These are phyloP conservation scores for Lasioglossum leucozonium DNA, from an alignment of 2,888 invertebrate genomes.

Conservation along the genomic window DNA sequence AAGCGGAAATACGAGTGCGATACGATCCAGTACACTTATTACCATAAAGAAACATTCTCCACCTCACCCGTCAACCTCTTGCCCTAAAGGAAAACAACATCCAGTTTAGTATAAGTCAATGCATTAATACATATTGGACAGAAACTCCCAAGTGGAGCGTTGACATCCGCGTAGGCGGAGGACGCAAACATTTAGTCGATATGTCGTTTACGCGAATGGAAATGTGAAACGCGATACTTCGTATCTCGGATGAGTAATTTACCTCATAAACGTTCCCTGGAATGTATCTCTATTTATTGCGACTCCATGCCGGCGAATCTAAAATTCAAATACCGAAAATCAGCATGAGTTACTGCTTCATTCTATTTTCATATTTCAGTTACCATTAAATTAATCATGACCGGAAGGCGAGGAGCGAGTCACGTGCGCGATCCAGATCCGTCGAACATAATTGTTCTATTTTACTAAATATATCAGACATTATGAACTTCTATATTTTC, in stretches of 20 bases:
- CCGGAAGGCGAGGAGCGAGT: slow-evolving; percentile 13
- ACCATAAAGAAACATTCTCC: slow-evolving; percentile 4
- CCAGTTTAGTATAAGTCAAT: slow-evolving; percentile 8
- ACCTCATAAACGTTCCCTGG: slow-evolving; percentile 44
- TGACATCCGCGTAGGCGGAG: slow-evolving; percentile 12
- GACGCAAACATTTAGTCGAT: slow-evolving; percentile 46
- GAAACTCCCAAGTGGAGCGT: slow-evolving; percentile 18
- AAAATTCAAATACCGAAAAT: slow-evolving; percentile 54
- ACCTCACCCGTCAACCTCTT: not conserved
- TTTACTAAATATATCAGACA: not conserved
- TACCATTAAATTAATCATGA: slow-evolving; percentile 39
- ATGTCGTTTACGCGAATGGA: slow-evolving; percentile 24
- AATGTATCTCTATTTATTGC: slow-evolving; percentile 44
- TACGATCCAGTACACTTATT: not conserved
- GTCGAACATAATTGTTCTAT: not conserved
- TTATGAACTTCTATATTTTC: not conserved
- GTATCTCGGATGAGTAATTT: slow-evolving; percentile 56
- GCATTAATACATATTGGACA: slow-evolving; percentile 25
- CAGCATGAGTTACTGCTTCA: slow-evolving; percentile 31
- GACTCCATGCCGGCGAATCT: slow-evolving; percentile 27
- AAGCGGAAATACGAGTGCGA: not conserved
- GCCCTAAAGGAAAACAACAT: not conserved
- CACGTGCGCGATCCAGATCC: slow-evolving; percentile 8
- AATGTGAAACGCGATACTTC: slow-evolving; percentile 40
- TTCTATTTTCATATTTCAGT: slow-evolving; percentile 51